These are phyloP conservation scores for Hydra vulgaris DNA, from an alignment of 30 jellyfish, hydroid and myxozoan species.

Conservation along the genomic window DNA sequence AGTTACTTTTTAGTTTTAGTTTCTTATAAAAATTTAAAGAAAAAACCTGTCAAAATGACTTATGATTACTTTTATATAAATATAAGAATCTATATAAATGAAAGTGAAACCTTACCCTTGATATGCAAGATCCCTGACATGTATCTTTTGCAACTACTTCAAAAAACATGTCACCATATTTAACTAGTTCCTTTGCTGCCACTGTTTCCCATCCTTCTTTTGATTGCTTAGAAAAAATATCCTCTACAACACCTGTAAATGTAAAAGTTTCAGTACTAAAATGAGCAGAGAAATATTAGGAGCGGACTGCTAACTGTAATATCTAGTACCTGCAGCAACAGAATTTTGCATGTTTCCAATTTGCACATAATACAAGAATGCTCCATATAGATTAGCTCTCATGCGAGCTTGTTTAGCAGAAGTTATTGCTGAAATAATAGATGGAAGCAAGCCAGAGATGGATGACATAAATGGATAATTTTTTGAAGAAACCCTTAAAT, in stretches of 20 bases:
- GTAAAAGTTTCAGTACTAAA: neutral
- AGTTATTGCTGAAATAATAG: constrained; percentile 47
- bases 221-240: constrained; percentile 30
- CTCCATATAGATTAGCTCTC: constrained; percentile 82
- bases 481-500: neutral
- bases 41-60: too few species aligned
- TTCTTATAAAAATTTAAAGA: too few species aligned
- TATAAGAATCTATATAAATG: too few species aligned
- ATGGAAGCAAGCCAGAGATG: constrained; percentile 40
- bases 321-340: constrained; percentile 31
- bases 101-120: constrained; percentile 32
- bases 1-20: too few species aligned
- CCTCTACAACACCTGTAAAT: constrained; percentile 38
- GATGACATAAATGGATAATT: constrained; percentile 37
- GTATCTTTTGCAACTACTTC: constrained; percentile 85
- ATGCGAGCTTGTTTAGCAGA: constrained; percentile 46
- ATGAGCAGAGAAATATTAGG: neutral
- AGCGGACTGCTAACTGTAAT: neutral
- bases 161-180: constrained; percentile 65
- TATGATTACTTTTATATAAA: too few species aligned
- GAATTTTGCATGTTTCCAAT: constrained; percentile 60
- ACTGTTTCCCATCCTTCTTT: constrained; percentile 80
- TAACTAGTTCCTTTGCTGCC: constrained; percentile 36
- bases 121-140: constrained; percentile 83
- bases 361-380: constrained; percentile 63